These are phyloP conservation scores for Microtus richardsoni DNA, from an alignment of 2,113 vertebrate genomes.

Conservation along the genomic window DNA sequence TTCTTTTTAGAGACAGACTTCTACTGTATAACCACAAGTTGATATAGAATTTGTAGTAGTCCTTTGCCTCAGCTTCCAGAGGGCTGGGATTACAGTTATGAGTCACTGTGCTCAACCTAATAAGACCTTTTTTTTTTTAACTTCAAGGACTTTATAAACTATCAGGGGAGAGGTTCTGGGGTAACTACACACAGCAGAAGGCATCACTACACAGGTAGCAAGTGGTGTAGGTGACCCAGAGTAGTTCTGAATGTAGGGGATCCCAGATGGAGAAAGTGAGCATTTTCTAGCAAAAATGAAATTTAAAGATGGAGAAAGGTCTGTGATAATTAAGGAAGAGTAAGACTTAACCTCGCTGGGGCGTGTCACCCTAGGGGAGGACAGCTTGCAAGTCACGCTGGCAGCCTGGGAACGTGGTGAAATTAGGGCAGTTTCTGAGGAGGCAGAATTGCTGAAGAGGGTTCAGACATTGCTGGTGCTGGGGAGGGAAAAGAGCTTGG, in stretches of 20 bases:
- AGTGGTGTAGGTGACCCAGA: neutral
- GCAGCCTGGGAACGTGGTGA: neutral
- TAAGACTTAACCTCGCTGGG: neutral
- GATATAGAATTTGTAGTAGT: neutral
- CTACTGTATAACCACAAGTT: neutral
- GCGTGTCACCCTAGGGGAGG: neutral
- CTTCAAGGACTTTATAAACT: neutral
- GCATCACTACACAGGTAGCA: neutral
- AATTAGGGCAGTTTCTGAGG: neutral
- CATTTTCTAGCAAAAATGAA: neutral
- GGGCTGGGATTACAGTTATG: neutral
- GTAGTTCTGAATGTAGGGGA: neutral
- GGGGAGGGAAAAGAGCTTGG: neutral
- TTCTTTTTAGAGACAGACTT: neutral
- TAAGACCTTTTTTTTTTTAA: neutral
- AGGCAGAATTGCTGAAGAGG: neutral
- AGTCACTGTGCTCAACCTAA: neutral
- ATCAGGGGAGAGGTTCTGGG: neutral
- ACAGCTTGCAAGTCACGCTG: neutral
- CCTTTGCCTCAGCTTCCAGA: neutral
- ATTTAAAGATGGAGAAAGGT: neutral
- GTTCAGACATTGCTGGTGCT: neutral
- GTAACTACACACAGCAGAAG: neutral
- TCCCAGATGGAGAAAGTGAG: neutral
- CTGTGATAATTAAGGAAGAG: neutral